Conservation (phyloP, 2,888 invertebrate genomes). For the Lampropteryx suffumata region DNA sequence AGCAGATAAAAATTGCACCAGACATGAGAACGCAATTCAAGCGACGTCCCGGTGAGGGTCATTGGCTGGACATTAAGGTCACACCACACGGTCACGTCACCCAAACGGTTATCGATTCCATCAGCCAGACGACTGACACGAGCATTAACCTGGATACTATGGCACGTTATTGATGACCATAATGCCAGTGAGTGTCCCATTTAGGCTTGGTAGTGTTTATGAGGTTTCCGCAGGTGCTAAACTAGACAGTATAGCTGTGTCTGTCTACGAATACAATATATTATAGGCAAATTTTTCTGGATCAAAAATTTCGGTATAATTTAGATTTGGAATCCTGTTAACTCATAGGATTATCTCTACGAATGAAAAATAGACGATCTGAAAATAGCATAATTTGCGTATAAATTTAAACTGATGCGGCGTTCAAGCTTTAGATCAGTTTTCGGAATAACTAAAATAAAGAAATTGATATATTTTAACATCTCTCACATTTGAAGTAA, state of each 20-base stretch:
- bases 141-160: slow-evolving; percentile 27
- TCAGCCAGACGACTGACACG: slow-evolving; percentile 24
- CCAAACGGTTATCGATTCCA: slow-evolving; percentile 29
- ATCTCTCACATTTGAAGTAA: too few species aligned
- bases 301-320: too few species aligned
- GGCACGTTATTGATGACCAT: slow-evolving; percentile 11
- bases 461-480: too few species aligned
- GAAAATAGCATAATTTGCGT: too few species aligned
- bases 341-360: too few species aligned
- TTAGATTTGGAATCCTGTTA: too few species aligned
- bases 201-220: slow-evolving; percentile 10
- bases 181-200: slow-evolving; percentile 8
- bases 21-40: slow-evolving; percentile 13
- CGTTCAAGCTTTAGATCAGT: too few species aligned
- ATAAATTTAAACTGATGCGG: too few species aligned
- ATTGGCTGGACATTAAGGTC: slow-evolving; percentile 33
- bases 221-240: background rate
- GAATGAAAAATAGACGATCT: too few species aligned
- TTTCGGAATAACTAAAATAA: too few species aligned
- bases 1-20: slow-evolving; percentile 10
- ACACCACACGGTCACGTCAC: slow-evolving; percentile 13
- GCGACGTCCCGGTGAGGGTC: slow-evolving; percentile 26
- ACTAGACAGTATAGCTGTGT: background rate
- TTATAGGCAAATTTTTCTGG: too few species aligned
- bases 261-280: too few species aligned